Percentiles rank a stretch among this genome's conserved stretches.
These are phyloP conservation scores for Vanessa atalanta DNA, from an alignment of 1,140 invertebrate species.

Conservation along the genomic window DNA sequence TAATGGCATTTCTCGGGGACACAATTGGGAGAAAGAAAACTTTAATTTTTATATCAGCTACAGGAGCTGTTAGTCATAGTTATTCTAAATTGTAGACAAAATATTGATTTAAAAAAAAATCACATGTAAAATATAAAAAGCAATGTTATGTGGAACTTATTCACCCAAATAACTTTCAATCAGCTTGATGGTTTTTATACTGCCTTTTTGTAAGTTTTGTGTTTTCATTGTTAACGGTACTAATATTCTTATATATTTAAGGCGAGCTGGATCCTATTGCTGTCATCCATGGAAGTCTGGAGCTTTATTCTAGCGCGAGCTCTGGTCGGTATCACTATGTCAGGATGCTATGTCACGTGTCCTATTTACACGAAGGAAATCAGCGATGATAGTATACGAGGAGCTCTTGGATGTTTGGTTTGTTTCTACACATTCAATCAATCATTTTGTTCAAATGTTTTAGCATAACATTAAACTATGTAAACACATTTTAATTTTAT, in stretches of 20 bases:
- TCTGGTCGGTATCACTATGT: slow-evolving; percentile 57
- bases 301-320: slow-evolving; percentile 57
- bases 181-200: background rate
- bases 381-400: slow-evolving; percentile 57
- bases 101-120: background rate
- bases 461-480: too few relatives aligned
- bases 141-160: too few relatives aligned
- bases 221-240: background rate
- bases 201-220: background rate
- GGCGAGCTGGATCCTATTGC: slow-evolving; percentile 57
- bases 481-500: too few relatives aligned
- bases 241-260: slow-evolving; percentile 21
- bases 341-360: slow-evolving; percentile 57
- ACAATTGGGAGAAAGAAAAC: slow-evolving; percentile 57
- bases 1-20: slow-evolving; percentile 39
- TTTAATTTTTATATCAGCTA: slow-evolving; percentile 50
- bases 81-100: background rate
- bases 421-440: slow-evolving; percentile 10
- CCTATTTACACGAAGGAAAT: slow-evolving; percentile 70
- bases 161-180: too few relatives aligned
- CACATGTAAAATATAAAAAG: too few relatives aligned
- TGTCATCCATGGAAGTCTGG: slow-evolving; percentile 54
- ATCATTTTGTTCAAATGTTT: too few relatives aligned
- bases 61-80: slow-evolving; percentile 48
- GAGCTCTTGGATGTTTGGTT: slow-evolving; percentile 61